Evolutionary conservation across 64 coral and sea anemone genomes (phyloP).

Genomic region (Montipora cactus): DNA sequence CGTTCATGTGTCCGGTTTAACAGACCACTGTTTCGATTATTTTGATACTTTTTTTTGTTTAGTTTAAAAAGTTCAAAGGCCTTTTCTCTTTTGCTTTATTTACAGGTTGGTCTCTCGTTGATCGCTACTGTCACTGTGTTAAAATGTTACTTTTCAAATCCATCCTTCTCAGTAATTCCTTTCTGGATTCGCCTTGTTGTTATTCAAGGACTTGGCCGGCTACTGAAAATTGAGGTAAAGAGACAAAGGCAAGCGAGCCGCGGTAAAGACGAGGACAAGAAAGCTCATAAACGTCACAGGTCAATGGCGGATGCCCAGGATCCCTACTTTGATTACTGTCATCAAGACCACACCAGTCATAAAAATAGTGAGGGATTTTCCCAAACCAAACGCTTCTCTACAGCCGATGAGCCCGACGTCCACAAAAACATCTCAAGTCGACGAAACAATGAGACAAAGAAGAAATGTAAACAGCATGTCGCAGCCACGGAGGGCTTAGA

Average conservation of each 20-base stretch:
- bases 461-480: background rate
- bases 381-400: background rate
- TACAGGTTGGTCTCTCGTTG: constrained; percentile 77
- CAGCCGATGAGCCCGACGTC: background rate
- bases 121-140: constrained; percentile 67
- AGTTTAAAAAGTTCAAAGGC: background rate
- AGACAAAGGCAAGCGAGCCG: background rate
- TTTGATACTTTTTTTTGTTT: too few relatives aligned
- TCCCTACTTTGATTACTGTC: background rate
- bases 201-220: constrained; percentile 60
- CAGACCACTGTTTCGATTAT: too few relatives aligned
- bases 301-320: background rate
- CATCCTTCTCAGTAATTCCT: constrained; percentile 74
- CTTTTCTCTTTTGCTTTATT: background rate
- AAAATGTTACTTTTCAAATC: constrained; percentile 71
- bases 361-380: background rate
- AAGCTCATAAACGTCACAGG: background rate
- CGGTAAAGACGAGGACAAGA: constrained; percentile 12
- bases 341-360: background rate
- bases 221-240: constrained; percentile 52
- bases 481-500: background rate
- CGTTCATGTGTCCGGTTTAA: too few relatives aligned
- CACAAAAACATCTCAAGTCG: background rate
- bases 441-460: background rate
- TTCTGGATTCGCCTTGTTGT: constrained; percentile 69